Conservation (phyloP, 2,888 invertebrate genomes). For the Enoplolaimus lenunculus region DNA sequence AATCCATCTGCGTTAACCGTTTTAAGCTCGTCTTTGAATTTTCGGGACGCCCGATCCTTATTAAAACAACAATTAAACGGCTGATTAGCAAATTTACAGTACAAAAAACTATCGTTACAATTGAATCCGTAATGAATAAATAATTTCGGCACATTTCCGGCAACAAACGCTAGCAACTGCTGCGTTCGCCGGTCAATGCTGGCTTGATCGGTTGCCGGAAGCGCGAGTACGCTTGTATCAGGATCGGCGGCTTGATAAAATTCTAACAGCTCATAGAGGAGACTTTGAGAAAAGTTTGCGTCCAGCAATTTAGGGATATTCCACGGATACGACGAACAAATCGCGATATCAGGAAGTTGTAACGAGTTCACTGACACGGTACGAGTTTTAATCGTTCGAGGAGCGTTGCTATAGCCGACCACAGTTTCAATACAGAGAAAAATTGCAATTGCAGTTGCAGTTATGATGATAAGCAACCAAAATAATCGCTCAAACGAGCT, state of each 20-base stretch:
- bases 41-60: not conserved
- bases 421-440: not conserved
- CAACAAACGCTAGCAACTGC: not conserved
- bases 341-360: not conserved
- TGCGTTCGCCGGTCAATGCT: not conserved
- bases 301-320: not conserved
- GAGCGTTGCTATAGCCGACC: not conserved
- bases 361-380: not conserved
- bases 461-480: not conserved
- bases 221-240: not conserved
- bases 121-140: not conserved
- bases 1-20: not conserved
- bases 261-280: not conserved
- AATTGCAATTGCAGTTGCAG: not conserved
- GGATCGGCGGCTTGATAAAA: not conserved
- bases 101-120: not conserved
- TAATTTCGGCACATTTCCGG: not conserved
- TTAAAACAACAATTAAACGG: not conserved
- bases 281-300: not conserved
- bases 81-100: not conserved
- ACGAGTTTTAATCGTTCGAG: not conserved
- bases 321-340: conserved; percentile 1
- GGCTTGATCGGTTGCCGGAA: not conserved
- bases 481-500: not conserved
- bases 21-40: not conserved